Base-by-base conservation (phyloP, 1,140 invertebrate species). In the Cyclargus thomasi region DNA sequence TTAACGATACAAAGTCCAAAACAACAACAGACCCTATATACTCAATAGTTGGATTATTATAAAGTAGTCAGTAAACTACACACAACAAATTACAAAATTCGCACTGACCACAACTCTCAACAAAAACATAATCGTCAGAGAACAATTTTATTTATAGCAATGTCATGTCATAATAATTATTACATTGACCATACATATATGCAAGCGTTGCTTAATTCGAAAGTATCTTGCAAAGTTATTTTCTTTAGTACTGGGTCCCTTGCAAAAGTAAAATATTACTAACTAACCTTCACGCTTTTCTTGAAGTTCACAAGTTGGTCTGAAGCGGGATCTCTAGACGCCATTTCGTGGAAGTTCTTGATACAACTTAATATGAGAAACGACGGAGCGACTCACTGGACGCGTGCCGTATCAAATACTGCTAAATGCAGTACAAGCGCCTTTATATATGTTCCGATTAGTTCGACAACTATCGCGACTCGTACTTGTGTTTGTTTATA, bases 271-370 rank as follows among this genome's bases (percentile, higher is more conserved):
- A n/a, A 35, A 65, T 63, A 59, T 36, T 22, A 62, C 14, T 59
- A 65, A 82, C 84, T 83, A 91, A 95, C 95, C 92, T 93, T 92
- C 23, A 93, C 76, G 1, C 78, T 79, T 77, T 93, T 93, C 76
- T 93, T 94, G 81, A 92, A 95, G 64, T 94, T 91, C 63, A 92
- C 91, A 36, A 96, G 88, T 86, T 96, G 95, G 63, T 96, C 93
- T 4, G 93, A 79, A 3, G 94, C 93, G 64, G 93, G 92, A 80
- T 95, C 94, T 71, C 93, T 90, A 63, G 86, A 83, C 81, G 91
- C 85, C 92, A 92, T 92, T 78, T 80, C 81, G 67, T 64, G 16
- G 62, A 65, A 53, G 29, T 62, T 67, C 29, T 23, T 57, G 53
- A 16, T 66, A 11, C 18, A 20, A 64, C 22, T 65, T 57, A 14